Evolutionary conservation across 2,797 vertebrate species (phyloP).

Genomic region (Chelon auratus): DNA sequence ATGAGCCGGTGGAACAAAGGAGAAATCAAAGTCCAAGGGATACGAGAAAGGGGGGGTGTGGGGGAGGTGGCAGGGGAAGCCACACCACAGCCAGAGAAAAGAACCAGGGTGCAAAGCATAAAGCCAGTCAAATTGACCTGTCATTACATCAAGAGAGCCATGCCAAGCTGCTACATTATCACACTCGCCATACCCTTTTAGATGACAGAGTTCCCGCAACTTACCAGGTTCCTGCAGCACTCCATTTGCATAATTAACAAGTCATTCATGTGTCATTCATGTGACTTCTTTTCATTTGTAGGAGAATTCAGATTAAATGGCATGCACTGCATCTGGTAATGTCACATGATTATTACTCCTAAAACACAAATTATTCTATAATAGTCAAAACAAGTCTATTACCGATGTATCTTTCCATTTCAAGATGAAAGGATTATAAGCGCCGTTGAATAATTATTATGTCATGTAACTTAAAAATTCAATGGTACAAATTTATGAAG

Average conservation of each 20-base stretch:
- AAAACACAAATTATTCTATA: conserved; percentile 60
- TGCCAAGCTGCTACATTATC: conserved; percentile 87
- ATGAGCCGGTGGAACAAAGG: conserved; percentile 93
- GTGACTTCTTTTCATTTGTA: conserved; percentile 79
- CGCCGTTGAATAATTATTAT: background rate
- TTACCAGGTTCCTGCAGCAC: conserved; percentile 81
- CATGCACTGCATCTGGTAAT: conserved; percentile 62
- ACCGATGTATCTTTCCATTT: conserved; percentile 25
- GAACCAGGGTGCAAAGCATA: conserved; percentile 86
- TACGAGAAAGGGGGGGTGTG: conserved; percentile 68
- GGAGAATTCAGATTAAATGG: conserved; percentile 74
- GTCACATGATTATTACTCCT: conserved; percentile 54
- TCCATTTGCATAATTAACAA: conserved; percentile 89
- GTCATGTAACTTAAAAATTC: too few relatives aligned
- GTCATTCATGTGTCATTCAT: conserved; percentile 84
- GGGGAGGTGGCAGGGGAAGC: conserved; percentile 63
- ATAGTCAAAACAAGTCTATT: conserved; percentile 32
- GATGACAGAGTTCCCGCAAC: conserved; percentile 86
- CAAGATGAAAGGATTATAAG: conserved; percentile 21
- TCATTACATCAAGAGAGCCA: conserved; percentile 90
- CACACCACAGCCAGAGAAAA: conserved; percentile 83
- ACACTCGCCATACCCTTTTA: conserved; percentile 85
- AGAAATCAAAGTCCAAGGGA: conserved; percentile 92
- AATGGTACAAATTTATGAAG: too few relatives aligned
- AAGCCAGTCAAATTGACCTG: conserved; percentile 93